These are phyloP conservation scores for Sceloporus undulatus DNA, from an alignment of 2,113 vertebrate species.

Conservation along the genomic window DNA sequence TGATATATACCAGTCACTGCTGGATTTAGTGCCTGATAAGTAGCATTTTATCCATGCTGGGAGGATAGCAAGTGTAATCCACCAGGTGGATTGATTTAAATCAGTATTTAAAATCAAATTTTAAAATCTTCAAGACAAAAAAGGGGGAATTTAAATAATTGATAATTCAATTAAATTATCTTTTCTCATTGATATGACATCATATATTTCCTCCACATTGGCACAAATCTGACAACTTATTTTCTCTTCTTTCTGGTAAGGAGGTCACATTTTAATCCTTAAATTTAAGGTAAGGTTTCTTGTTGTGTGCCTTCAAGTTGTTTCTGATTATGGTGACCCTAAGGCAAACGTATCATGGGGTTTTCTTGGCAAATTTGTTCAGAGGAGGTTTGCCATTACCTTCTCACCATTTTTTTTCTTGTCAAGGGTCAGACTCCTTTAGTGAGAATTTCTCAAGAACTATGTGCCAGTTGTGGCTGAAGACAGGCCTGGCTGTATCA, in stretches of 20 bases:
- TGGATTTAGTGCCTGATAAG: not conserved
- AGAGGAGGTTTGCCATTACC: no score
- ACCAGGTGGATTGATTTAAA: not conserved
- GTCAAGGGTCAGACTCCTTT: not conserved
- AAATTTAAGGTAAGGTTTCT: not conserved
- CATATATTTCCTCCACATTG: not conserved
- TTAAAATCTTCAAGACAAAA: not conserved
- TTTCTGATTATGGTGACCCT: no score
- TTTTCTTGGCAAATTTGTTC: no score
- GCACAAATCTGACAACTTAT: not conserved
- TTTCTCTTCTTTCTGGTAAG: not conserved
- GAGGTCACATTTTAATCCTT: not conserved
- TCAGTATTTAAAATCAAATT: not conserved
- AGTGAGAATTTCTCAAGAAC: not conserved
- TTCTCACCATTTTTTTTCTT: no score
- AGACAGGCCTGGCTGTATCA: not conserved
- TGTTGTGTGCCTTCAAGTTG: no score
- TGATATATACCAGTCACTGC: not conserved
- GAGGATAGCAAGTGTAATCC: conserved; percentile 9
- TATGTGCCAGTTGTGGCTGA: not conserved
- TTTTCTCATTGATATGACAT: not conserved
- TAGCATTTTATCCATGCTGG: not conserved
- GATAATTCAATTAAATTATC: not conserved
- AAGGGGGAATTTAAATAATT: not conserved
- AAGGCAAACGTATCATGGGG: no score